Base-by-base conservation (phyloP, 1,140 invertebrate species). In the Panulirus ornatus region DNA sequence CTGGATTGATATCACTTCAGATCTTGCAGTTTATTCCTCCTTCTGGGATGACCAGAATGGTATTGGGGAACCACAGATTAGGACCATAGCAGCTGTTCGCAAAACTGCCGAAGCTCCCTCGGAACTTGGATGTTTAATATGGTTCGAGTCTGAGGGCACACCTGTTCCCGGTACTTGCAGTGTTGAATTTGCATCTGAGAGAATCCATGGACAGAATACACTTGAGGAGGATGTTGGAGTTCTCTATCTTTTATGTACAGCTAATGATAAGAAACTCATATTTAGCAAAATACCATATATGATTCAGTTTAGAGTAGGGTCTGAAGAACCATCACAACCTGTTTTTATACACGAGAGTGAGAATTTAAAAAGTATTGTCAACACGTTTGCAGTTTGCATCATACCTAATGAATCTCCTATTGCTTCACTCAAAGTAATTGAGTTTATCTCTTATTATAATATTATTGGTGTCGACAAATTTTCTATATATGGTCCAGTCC, bases 11-110 rank as follows among this genome's bases (percentile, higher is more conserved):
- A 70, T 92, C 2, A 88, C 87, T 19, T 83, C 75, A 40, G 91
- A 92, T 47, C 78, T 92, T 47, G 88, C 76, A 44, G 84, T 92
- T 14, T 92, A 92, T 66, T 91, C 91, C 19, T 82, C 91, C 47
- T 92, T 84, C 42, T 91, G 84, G 88, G 91, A 92, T 58, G 89
- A 91, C 8, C 73, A 82, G 47, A 91, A 84, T 63, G 85, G 89
- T 11, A 71, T 92, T 63, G 88, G 87, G 5, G 88, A 86, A 9
- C 88, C 89, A 22, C 78, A 90, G 40, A 85, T 92, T 22, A 78
- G 84, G 63, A 86, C 70, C 27, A 83, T 92, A 30, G 91, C 70
- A 54, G 82, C 84, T 44, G 78, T 90, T 22, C 47, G 81, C n/a
- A 90, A 87, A 30, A 82, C 58, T 51, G 71, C 40, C 6, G 88